Percentiles rank a stretch among this genome's conserved stretches.
These are phyloP conservation scores for Sinocyclocheilus grahami DNA, from an alignment of 2,113 vertebrate genomes.

Conservation along the genomic window DNA sequence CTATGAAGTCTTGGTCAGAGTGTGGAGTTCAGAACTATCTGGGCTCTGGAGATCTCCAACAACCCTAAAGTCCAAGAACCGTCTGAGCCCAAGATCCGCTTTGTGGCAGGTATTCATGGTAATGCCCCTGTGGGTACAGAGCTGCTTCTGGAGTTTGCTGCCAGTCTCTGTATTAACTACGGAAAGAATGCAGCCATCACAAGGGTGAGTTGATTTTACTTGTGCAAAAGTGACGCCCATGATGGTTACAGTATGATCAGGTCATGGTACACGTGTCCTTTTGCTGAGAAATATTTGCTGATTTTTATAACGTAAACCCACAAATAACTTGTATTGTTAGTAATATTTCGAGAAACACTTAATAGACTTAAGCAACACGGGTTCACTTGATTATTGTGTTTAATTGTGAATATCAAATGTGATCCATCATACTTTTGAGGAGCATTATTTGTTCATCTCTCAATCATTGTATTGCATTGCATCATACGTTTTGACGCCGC, in stretches of 20 bases:
- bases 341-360: background rate
- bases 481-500: background rate
- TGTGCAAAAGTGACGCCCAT: background rate
- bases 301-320: background rate
- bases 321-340: background rate
- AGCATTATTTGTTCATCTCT: background rate
- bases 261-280: too few relatives aligned
- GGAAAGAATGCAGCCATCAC: slow-evolving; percentile 89
- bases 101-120: slow-evolving; percentile 92
- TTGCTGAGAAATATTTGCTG: too few relatives aligned
- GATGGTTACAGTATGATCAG: background rate
- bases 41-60: slow-evolving; percentile 95
- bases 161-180: slow-evolving; percentile 92
- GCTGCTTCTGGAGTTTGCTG: slow-evolving; percentile 90
- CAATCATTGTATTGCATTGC: background rate
- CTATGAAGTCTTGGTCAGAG: slow-evolving; percentile 89
- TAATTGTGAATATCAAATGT: background rate
- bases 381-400: too few relatives aligned
- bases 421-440: background rate
- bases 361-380: background rate
- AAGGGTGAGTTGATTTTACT: slow-evolving; percentile 74
- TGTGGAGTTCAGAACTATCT: slow-evolving; percentile 86
- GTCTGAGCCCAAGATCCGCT: slow-evolving; percentile 91
- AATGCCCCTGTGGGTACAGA: slow-evolving; percentile 93
- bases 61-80: slow-evolving; percentile 85